Evolutionary conservation across 2,113 vertebrate species (phyloP).

Genomic region (Geococcyx californianus): DNA sequence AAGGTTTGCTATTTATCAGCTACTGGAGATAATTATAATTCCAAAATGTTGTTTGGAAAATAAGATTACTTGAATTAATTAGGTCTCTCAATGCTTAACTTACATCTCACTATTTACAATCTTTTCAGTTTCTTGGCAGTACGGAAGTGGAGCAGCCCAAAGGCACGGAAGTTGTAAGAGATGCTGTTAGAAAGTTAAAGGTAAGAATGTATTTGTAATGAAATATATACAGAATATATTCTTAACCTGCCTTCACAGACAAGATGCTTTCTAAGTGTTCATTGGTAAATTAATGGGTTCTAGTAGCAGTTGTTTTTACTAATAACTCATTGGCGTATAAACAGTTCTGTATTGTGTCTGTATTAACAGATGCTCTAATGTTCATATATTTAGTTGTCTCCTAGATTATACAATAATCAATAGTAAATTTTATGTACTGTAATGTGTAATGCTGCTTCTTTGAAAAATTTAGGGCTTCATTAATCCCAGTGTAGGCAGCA

Average conservation of each 20-base stretch:
- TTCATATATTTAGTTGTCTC: neutral
- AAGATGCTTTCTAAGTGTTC: neutral
- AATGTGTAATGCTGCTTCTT: neutral
- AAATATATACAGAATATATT: neutral
- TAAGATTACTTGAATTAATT: neutral
- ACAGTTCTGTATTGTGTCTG: accelerated
- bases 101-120: conserved; percentile 38
- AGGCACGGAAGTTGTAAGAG: conserved; percentile 95
- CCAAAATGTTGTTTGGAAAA: neutral
- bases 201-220: conserved; percentile 75
- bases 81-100: neutral
- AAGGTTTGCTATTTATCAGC: neutral
- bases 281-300: neutral
- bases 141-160: conserved; percentile 97
- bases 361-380: neutral
- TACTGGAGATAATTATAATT: neutral
- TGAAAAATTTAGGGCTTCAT: neutral
- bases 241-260: neutral
- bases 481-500: neutral
- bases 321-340: neutral
- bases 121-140: conserved; percentile 92
- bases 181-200: conserved; percentile 97
- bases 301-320: neutral
- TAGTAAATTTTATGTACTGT: neutral
- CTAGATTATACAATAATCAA: neutral